Evolutionary conservation across 2,797 vertebrate species (phyloP), one percentile per base, ranked within the genome.

Genomic region (Chelon labrosus): DNA sequence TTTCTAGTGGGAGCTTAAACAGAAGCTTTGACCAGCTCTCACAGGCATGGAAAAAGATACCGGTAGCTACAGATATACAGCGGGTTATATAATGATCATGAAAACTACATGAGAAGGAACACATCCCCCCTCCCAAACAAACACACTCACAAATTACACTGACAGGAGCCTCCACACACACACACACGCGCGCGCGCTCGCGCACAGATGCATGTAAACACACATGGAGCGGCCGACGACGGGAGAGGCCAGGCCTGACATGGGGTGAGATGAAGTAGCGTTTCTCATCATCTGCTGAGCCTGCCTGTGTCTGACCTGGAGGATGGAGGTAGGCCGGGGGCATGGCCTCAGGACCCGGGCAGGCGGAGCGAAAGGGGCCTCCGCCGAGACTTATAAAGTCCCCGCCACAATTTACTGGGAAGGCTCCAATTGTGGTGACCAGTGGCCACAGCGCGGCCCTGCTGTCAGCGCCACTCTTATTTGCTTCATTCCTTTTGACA

Each of bases 401-500:
- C 76, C 51, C 0, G 65, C 31, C 58, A 88, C 81, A 84, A 91
- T 91, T 91, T 87, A 86, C 80, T 73, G 81, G 82, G 69, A 19
- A 62, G 79, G 82, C 86, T 82, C 56, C 76, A 73, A 88, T 80
- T 57, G 87, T 63, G 83, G 79, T 50, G 89, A 84, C 83, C 87
- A 37, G 82, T 51, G 86, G 83, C 75, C 73, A 31, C 79, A 35
- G 73, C 10, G 22, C 63, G 31, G 73, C 73, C 68, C 62, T 3
- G 79, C 88, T 88, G 85, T 86, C 89, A 86, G 71, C 73, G 60
- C 76, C 74, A 70, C 88, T 91, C 89, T 82, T 87, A 88, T 88
- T 90, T 85, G 86, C 91, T 90, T 80, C 89, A 77, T 81, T 86
- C 87, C 87, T 88, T 86, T 82, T 87, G 88, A 92, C 91, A 83